Evolutionary conservation across 2,888 invertebrate genomes (phyloP), one percentile per base, ranked within the genome.

Genomic region (Myathropa florea): DNA sequence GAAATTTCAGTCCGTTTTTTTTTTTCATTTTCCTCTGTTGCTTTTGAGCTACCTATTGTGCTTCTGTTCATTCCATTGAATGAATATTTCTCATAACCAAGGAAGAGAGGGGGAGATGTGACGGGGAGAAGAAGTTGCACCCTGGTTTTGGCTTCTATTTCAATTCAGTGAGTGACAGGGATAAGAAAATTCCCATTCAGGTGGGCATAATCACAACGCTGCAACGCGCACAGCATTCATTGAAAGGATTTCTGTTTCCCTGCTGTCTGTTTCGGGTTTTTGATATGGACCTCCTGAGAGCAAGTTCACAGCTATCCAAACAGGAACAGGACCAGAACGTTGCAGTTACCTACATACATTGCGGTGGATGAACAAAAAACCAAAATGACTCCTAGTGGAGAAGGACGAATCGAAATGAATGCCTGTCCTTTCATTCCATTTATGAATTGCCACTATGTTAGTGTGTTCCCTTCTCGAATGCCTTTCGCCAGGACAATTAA

Each of bases 381-480:
- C 55, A 78, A 78, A 72, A 78, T 78, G 71, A 82, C 70, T 65
- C 57, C 68, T 53, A 70, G 23, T 36, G 36, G 55, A 64, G 18
- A 18, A 61, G 18, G 26, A 39, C 30, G 30, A 10, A 73, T 75
- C 53, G 28, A 76, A 83, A 73, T 46, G 67, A 78, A 82, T 75
- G 83, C 26, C 78, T 59, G 71, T 86, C 65, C 75, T 83, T 83
- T 55, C 78, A 75, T 78, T 86, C 28, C 83, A 78, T 75, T 86
- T 86, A 82, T 86, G 78, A 78, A 86, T 82, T 83, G 81, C 77
- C 77, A 85, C 81, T 85, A 68, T 83, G 83, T 75, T 64, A 71
- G 53, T 68, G 71, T 64, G 78, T 82, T 78, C 70, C 26, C 46
- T 7, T 18, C 10, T 60, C 36, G 39, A 23, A 53, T 57, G 67